These are phyloP conservation scores for Monodelphis domestica DNA, from an alignment of 2,797 vertebrate genomes.

Conservation along the genomic window DNA sequence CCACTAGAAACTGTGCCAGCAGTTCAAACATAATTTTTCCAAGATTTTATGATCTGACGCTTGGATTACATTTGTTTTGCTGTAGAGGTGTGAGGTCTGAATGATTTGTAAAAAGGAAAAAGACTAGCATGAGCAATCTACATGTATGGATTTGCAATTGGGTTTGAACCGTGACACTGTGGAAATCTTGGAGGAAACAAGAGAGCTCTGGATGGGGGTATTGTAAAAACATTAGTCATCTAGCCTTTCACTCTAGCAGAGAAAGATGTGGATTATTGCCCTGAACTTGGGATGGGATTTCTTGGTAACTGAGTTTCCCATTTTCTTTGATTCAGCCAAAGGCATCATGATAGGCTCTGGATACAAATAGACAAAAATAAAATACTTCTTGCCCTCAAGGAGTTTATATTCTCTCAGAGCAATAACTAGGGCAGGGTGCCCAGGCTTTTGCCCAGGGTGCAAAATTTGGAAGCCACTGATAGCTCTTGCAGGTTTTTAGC, in stretches of 20 bases:
- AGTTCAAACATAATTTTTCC: constrained; percentile 74
- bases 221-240: accelerated
- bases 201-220: not conserved
- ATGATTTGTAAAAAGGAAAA: constrained; percentile 68
- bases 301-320: not conserved
- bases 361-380: not conserved
- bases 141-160: constrained; percentile 49
- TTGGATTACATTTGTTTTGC: constrained; percentile 76
- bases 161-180: constrained; percentile 44
- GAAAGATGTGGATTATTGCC: not conserved
- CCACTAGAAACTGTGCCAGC: constrained; percentile 65
- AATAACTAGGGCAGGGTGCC: not conserved
- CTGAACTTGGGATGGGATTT: not conserved
- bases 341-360: not conserved
- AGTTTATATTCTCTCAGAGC: not conserved
- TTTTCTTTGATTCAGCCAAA: not conserved
- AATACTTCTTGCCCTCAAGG: not conserved
- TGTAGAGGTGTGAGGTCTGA: constrained; percentile 73
- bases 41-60: constrained; percentile 75
- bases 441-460: not conserved
- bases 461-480: not conserved
- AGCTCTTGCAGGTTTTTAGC: not conserved
- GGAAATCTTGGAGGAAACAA: constrained; percentile 30
- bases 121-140: constrained; percentile 61
- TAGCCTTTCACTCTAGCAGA: not conserved